Evolutionary conservation across 2,797 vertebrate species (phyloP).

Genomic region (Syngnathus acus): DNA sequence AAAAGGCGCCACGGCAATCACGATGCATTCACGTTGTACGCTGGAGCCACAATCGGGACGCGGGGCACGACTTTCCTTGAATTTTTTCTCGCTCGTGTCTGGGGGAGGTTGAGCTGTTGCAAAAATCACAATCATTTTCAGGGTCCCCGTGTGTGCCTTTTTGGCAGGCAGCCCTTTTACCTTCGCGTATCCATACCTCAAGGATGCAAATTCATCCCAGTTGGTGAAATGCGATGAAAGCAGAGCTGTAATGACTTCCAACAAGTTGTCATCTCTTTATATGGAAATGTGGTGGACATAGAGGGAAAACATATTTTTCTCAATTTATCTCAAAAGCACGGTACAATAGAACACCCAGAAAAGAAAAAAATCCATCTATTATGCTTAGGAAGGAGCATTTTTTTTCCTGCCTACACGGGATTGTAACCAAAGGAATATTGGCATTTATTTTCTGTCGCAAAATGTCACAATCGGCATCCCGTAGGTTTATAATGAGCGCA

Average conservation of each 20-base stretch:
- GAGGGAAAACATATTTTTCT: conserved; percentile 12
- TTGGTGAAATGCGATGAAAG: conserved; percentile 32
- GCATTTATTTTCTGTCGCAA: not conserved
- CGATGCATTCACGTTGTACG: conserved; percentile 12
- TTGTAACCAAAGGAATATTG: not conserved
- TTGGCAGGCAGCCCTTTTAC: conserved; percentile 43
- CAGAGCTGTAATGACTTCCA: conserved; percentile 43
- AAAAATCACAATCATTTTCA: conserved; percentile 31
- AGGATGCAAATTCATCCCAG: conserved; percentile 42
- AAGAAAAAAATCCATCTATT: not conserved
- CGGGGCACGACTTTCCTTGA: conserved; percentile 23
- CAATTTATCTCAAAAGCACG: conserved; percentile 21
- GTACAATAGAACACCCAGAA: conserved; percentile 22
- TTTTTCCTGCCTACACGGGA: not conserved
- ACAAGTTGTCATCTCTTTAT: conserved; percentile 42
- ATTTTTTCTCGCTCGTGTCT: too few relatives aligned
- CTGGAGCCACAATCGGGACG: conserved; percentile 9
- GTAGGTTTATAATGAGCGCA: too few relatives aligned
- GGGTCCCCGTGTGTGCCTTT: conserved; percentile 15
- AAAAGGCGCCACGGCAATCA: conserved; percentile 15
- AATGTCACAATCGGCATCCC: not conserved
- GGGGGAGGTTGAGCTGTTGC: conserved; percentile 22
- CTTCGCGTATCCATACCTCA: conserved; percentile 28
- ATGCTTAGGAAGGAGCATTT: not conserved
- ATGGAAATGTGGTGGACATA: conserved; percentile 41